Conservation (phyloP, 2,797 vertebrate species). For the Epinephelus malabaricus region DNA sequence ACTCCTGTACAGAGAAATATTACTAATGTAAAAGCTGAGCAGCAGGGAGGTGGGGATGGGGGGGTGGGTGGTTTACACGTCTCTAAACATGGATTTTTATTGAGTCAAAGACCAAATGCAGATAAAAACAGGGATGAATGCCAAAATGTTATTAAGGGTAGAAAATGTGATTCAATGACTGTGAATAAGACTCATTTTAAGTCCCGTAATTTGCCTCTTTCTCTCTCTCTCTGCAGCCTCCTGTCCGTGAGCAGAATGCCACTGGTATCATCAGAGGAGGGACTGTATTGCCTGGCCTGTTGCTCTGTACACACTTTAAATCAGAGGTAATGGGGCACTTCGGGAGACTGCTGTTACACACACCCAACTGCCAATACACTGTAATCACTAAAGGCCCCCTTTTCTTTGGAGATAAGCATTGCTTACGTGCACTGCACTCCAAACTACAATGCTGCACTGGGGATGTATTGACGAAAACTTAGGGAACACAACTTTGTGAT, state of each 20-base stretch:
- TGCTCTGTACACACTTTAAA: slow-evolving; percentile 66
- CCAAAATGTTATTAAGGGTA: slow-evolving; percentile 27
- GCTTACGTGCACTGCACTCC: slow-evolving; percentile 37
- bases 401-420: slow-evolving; percentile 54
- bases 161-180: slow-evolving; percentile 27
- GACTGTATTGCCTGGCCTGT: slow-evolving; percentile 41
- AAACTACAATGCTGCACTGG: slow-evolving; percentile 23
- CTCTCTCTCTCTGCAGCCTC: slow-evolving; percentile 14
- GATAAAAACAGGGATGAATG: background rate
- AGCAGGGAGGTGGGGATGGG: too few species aligned
- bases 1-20: too few species aligned
- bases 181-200: slow-evolving; percentile 41
- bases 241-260: slow-evolving; percentile 45
- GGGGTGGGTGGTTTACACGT: too few species aligned
- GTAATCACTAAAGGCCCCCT: slow-evolving; percentile 59
- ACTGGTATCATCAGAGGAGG: slow-evolving; percentile 31
- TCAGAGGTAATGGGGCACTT: slow-evolving; percentile 69
- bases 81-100: slow-evolving; percentile 25
- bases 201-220: slow-evolving; percentile 8
- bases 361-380: slow-evolving; percentile 60
- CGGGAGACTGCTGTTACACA: slow-evolving; percentile 60
- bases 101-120: slow-evolving; percentile 4
- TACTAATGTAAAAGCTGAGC: too few species aligned
- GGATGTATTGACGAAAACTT: slow-evolving; percentile 22
- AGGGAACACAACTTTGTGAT: slow-evolving; percentile 48